Base-by-base conservation (phyloP, 2,113 vertebrate species). In the Tinamus guttatus region DNA sequence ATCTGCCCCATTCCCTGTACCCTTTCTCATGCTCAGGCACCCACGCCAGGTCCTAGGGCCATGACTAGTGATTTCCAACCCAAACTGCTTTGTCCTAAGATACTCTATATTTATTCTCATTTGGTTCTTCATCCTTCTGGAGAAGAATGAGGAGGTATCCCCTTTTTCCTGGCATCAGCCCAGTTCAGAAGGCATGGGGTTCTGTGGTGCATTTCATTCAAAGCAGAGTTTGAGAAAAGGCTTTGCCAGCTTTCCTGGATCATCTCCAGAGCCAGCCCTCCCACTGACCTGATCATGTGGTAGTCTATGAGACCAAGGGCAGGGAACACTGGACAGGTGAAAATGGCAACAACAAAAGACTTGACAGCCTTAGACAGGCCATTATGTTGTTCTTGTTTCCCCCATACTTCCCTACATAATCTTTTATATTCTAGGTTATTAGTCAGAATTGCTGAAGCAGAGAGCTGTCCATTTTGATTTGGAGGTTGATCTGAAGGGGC, bases 241-340 rank as follows among this genome's bases (percentile, higher is more conserved):
- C 27, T 10, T 92, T 76, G 24, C 6, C 7, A 52, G 11, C 3
- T 71, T 56, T 17, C 43, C 13, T 63, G 75, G 11, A 67, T 51
- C 58, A 64, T 59, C 27, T 81, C 34, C 59, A 28, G 20, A 90
- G 20, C 5, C 11, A 62, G 5, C 9, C 59, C 20, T 90, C 9
- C 68, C 11, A 6, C 4, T 2, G 3, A 0, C 18, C 67, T 54
- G 18, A 6, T 45, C 2, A 0, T 52, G 8, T 2, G 1, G 20
- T 51, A 11, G 1, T 67, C n/a, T 19, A 38, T 58, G 16, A 89
- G 11, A 8, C 47, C 11, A 36, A 19, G 47, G 11, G 9, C 11
- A 34, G 13, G 49, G 14, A 92, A 15, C 11, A 27, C 5, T 5
- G 14, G 15, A 15, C 32, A 52, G 34, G 24, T 32, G 47, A 45